Base-by-base conservation (phyloP, 2,888 invertebrate species). In the Ophion ellenae region DNA sequence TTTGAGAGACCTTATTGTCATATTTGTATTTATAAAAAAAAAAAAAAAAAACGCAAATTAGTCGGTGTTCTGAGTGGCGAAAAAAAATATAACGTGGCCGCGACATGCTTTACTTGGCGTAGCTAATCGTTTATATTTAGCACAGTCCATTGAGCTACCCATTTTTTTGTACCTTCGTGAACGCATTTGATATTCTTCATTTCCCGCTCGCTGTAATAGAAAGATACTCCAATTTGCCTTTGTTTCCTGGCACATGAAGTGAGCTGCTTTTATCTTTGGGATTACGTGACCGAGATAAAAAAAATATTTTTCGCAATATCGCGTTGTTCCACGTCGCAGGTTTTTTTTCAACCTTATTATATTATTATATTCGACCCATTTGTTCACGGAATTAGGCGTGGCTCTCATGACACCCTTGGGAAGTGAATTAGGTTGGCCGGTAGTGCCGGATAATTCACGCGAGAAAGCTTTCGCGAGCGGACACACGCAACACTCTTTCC, bases 371-470 rank as follows among this genome's bases (percentile, higher is more conserved):
- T 40, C 40, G 40, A 40, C 7, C 40, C 45, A 75, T 78, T 75
- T 53, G 67, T 81, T 81, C 74, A 74, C 24, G 70, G 81, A 70
- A 84, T 84, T 81, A 81, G 85, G 85, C 74, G 85, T 75, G 85
- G 85, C 57, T 9, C 14, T 20, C 78, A 79, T 69, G 78, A 82
- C 40, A 64, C 78, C 78, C 74, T 45, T 28, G 78, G 81, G 81
- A 61, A 57, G 61, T 11, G 45, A 84, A 73, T 53, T 59, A 66
- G 75, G 66, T 17, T 63, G 70, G 59, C 57, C 5, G 59, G 71
- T 67, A 69, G 47, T 74, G 24, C 45, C 17, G 59, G 73, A 63
- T 63, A 63, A 69, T 74, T 74, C 11, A 59, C 5, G n/a, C 20
- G 73, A 69, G 36, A 63, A 76, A 53, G 40, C 14, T 59, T 74